Percentiles rank a stretch among this genome's conserved stretches.
phyloP scores from a whole-genome alignment of 2,888 invertebrate genomes.

The Cheilosia pagana region DNA sequence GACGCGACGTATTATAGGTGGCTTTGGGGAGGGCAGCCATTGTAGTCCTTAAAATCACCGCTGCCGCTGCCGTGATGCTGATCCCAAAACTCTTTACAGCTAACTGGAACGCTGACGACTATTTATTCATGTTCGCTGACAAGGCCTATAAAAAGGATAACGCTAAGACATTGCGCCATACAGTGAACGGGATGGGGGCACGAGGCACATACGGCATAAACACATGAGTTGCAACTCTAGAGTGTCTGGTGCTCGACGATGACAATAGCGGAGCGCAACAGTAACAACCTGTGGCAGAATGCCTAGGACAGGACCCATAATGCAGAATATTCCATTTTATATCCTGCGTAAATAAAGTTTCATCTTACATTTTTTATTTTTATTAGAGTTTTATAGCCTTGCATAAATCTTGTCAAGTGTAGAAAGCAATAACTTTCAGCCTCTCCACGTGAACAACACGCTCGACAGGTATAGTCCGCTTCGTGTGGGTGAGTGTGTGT shows the following conservation, averaged over 20 bases:
- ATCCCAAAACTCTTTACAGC: conserved; percentile 60
- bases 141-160: conserved; percentile 71
- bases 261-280: conserved; percentile 23
- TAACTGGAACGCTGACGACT: conserved; percentile 73
- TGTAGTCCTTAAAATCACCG: conserved; percentile 27
- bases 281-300: conserved; percentile 53
- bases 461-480: conserved; percentile 64
- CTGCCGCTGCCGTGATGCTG: conserved; percentile 12
- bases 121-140: conserved; percentile 70
- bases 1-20: conserved; percentile 48
- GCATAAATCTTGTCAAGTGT: conserved; percentile 77
- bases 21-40: conserved; percentile 25
- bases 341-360: conserved; percentile 77
- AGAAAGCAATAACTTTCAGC: conserved; percentile 76
- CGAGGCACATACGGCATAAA: neutral
- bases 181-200: no score
- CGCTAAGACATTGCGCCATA: conserved; percentile 55
- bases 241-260: conserved; percentile 13
- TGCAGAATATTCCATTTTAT: conserved; percentile 75
- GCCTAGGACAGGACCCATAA: conserved; percentile 73
- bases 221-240: conserved; percentile 39
- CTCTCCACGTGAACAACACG: conserved; percentile 71
- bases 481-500: conserved; percentile 1
- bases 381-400: conserved; percentile 78
- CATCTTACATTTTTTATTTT: conserved; percentile 78